phyloP scores from a whole-genome alignment of 2,113 vertebrate species.

The Heptranchias perlo region DNA sequence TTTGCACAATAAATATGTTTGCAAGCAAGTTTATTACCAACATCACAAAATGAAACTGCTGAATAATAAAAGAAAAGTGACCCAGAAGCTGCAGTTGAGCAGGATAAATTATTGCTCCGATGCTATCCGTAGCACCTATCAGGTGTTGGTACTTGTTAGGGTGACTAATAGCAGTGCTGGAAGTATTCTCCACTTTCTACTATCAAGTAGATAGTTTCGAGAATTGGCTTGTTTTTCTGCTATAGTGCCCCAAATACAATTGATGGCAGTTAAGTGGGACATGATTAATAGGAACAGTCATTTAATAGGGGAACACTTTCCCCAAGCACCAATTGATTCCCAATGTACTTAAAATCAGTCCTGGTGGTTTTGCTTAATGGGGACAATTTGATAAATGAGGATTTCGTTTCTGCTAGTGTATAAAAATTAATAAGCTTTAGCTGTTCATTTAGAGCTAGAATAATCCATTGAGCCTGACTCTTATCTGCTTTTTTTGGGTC shows the following conservation, averaged over 20 bases:
- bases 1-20: neutral
- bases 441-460: neutral
- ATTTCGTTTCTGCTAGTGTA: neutral
- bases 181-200: neutral
- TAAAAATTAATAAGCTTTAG: neutral
- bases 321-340: neutral
- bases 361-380: neutral
- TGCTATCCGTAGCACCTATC: neutral
- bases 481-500: neutral
- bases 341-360: neutral
- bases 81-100: neutral
- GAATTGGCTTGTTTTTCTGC: neutral
- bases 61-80: neutral
- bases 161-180: neutral
- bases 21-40: neutral
- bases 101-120: neutral
- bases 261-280: slow-evolving; percentile 10
- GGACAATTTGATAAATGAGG: slow-evolving; percentile 5
- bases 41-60: neutral
- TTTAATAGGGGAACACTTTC: neutral
- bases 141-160: neutral
- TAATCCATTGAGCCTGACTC: neutral
- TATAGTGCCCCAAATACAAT: neutral
- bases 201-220: neutral
- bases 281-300: neutral